phyloP scores from a whole-genome alignment of 2,888 invertebrate genomes.

The Strigamia maritima region DNA sequence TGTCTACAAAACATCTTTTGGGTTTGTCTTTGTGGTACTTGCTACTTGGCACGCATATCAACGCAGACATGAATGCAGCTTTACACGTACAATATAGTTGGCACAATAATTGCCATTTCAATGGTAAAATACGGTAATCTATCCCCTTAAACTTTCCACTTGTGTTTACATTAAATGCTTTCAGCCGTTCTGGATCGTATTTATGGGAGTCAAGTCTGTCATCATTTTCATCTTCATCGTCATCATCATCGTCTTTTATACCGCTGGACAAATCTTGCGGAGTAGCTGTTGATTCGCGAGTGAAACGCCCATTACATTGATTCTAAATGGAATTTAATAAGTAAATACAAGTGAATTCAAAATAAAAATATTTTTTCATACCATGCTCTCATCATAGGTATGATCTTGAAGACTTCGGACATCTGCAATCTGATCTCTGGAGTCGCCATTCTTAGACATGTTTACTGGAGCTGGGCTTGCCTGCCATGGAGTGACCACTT shows the following conservation, averaged over 20 bases:
- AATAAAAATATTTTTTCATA: neutral
- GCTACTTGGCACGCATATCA: no score
- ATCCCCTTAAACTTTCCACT: no score
- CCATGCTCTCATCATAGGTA: constrained; percentile 40
- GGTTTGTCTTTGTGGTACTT: no score
- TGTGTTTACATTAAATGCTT: constrained; percentile 84
- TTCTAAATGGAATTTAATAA: constrained; percentile 21
- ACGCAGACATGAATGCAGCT: no score
- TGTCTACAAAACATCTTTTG: no score
- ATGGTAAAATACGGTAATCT: neutral
- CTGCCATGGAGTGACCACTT: constrained; percentile 21
- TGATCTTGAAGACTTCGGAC: constrained; percentile 39
- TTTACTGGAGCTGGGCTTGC: constrained; percentile 15
- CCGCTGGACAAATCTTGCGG: constrained; percentile 61
- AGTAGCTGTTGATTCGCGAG: constrained; percentile 35
- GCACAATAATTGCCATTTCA: no score
- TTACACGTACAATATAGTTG: no score
- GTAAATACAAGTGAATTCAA: neutral
- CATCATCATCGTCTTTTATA: constrained; percentile 75
- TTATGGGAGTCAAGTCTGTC: constrained; percentile 83
- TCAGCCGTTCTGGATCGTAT: constrained; percentile 88
- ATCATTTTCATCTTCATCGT: constrained; percentile 86
- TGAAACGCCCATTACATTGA: constrained; percentile 34
- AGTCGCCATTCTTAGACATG: constrained; percentile 20
- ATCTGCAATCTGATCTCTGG: constrained; percentile 28